These are phyloP conservation scores for Cataglyphis albicans DNA, from an alignment of 2,888 invertebrate genomes.

Conservation along the genomic window DNA sequence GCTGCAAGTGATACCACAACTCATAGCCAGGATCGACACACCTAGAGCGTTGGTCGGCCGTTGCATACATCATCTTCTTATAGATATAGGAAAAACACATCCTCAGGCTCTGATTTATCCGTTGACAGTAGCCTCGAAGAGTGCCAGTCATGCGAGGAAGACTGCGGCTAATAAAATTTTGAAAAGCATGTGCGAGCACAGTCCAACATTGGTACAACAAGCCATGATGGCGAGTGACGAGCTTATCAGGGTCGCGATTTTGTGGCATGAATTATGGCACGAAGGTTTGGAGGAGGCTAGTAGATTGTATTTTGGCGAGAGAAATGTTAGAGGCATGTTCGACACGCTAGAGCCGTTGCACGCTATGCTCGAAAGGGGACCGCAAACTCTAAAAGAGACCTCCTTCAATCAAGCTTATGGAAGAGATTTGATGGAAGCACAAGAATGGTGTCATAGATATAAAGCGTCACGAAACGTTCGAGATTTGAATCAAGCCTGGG, in stretches of 20 bases:
- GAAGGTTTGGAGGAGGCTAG: constrained; percentile 98
- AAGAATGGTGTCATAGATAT: constrained; percentile 97
- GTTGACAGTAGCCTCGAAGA: constrained; percentile 98
- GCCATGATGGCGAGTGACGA: constrained; percentile 99
- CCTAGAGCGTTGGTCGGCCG: constrained; percentile 95
- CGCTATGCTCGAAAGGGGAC: constrained; percentile 96
- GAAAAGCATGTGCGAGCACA: constrained; percentile 98
- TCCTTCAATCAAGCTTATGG: constrained; percentile 99
- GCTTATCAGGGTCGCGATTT: constrained; percentile 97
- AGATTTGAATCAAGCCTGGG: constrained; percentile 99
- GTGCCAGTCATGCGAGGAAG: constrained; percentile 93
- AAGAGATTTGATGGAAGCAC: constrained; percentile 96
- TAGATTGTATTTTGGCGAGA: constrained; percentile 97
- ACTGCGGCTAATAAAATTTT: constrained; percentile 97
- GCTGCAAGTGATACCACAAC: constrained; percentile 99
- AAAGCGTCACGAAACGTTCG: constrained; percentile 93
- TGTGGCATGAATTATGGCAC: constrained; percentile 99
- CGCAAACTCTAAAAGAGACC: constrained; percentile 98
- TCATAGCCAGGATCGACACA: constrained; percentile 99
- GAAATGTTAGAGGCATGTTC: constrained; percentile 98
- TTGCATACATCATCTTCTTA: constrained; percentile 96
- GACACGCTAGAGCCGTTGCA: constrained; percentile 97
- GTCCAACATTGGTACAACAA: constrained; percentile 96
- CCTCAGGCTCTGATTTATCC: constrained; percentile 99
- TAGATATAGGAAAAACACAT: constrained; percentile 98